A percentile compares a stretch with the other conserved stretches of the same genome.
These are phyloP conservation scores for Metacarcinus magister DNA, from an alignment of 2,888 invertebrate genomes.

Conservation along the genomic window DNA sequence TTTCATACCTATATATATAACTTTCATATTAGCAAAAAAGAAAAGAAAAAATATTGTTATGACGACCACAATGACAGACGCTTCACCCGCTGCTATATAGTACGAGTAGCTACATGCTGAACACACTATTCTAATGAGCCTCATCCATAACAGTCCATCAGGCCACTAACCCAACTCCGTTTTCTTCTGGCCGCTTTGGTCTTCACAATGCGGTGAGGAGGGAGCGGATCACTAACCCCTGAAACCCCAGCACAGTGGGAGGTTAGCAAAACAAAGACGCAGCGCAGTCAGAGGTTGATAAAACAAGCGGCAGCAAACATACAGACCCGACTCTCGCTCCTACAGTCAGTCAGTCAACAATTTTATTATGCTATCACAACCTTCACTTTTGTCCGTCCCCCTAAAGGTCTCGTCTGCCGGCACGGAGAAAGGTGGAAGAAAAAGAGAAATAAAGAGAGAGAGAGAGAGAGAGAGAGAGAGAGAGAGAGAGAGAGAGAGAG, in stretches of 20 bases:
- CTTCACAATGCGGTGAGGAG: background rate
- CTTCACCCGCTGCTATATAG: background rate
- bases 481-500: constrained; percentile 47
- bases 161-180: background rate
- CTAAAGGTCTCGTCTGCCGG: too few relatives aligned
- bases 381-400: too few relatives aligned
- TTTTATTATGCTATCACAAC: too few relatives aligned
- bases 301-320: too few relatives aligned
- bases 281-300: too few relatives aligned
- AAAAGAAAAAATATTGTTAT: background rate
- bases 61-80: background rate
- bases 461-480: constrained; percentile 48
- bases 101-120: background rate
- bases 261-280: too few relatives aligned
- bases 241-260: too few relatives aligned
- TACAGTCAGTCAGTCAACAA: too few relatives aligned
- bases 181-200: background rate
- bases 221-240: too few relatives aligned
- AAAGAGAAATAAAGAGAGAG: constrained; percentile 5
- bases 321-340: too few relatives aligned
- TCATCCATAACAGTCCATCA: background rate
- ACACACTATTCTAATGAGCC: background rate
- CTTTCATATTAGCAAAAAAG: background rate
- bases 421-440: background rate
- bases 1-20: too few relatives aligned